Conservation (phyloP, 2,113 vertebrate genomes). For the Bucco capensis region DNA sequence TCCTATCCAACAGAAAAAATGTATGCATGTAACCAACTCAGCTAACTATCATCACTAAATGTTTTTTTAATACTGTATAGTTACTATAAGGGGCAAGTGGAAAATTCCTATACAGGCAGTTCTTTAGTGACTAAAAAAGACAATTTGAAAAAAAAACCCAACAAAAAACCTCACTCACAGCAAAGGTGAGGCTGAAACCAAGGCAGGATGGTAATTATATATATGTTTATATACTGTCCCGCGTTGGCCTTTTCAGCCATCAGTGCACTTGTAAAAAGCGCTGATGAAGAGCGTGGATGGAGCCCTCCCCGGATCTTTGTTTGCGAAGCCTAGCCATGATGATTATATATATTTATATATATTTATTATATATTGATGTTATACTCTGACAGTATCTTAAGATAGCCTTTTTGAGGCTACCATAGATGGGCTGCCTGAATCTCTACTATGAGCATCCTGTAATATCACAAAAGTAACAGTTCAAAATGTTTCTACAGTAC, state of each 20-base stretch:
- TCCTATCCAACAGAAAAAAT: neutral
- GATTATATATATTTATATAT: too few relatives aligned
- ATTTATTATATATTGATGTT: too few relatives aligned
- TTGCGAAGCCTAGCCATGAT: too few relatives aligned
- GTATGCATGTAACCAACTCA: neutral
- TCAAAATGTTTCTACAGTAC: neutral
- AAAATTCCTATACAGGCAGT: rapidly evolving
- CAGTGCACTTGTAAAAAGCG: too few relatives aligned
- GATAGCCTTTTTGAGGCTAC: neutral
- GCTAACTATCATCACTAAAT: neutral
- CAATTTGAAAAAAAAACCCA: too few relatives aligned
- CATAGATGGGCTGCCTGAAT: neutral
- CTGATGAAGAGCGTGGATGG: too few relatives aligned
- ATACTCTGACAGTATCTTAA: neutral
- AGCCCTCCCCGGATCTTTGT: too few relatives aligned
- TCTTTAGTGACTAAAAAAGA: neutral
- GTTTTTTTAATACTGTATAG: neutral
- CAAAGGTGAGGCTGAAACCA: rapidly evolving
- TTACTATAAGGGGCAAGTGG: rapidly evolving
- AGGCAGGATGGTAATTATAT: neutral
- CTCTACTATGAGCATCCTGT: neutral
- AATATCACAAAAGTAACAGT: neutral
- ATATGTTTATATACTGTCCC: neutral
- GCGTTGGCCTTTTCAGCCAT: too few relatives aligned
- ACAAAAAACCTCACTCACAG: neutral